A percentile compares a stretch with the other conserved stretches of the same genome.
These are phyloP conservation scores for Sinocyclocheilus anophthalmus DNA, from an alignment of 2,113 vertebrate genomes.

Conservation along the genomic window DNA sequence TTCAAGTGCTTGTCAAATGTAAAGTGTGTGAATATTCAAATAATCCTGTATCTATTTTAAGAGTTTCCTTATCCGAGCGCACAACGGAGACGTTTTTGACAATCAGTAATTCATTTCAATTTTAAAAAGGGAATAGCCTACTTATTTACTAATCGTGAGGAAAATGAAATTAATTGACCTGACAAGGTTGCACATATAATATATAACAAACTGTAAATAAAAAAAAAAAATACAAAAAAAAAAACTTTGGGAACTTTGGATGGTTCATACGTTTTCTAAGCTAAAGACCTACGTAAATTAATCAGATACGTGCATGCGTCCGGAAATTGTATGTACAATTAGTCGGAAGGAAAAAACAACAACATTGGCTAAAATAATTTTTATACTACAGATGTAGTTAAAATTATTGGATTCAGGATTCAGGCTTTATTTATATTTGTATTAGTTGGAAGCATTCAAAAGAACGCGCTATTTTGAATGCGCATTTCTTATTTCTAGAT, in stretches of 20 bases:
- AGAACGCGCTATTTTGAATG: background rate
- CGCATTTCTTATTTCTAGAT: background rate
- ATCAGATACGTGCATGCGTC: background rate
- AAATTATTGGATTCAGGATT: background rate
- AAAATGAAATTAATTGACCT: background rate
- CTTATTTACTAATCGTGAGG: background rate
- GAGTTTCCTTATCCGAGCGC: background rate
- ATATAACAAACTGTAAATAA: background rate
- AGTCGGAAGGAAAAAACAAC: no score
- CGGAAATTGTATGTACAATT: background rate
- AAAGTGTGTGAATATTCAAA: slow-evolving; percentile 9
- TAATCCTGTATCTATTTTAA: background rate
- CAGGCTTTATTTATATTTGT: background rate
- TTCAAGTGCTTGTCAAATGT: slow-evolving; percentile 4
- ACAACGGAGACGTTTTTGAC: background rate
- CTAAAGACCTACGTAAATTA: background rate
- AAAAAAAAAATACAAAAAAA: background rate
- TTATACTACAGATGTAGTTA: background rate
- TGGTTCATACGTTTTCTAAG: background rate
- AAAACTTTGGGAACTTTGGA: no score
- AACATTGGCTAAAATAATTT: no score
- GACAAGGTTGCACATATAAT: background rate
- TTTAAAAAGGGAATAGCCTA: background rate
- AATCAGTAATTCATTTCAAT: background rate
- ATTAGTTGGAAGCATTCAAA: background rate